phyloP scores from a whole-genome alignment of 2,113 vertebrate genomes.

The Nothobranchius kuhntae region DNA sequence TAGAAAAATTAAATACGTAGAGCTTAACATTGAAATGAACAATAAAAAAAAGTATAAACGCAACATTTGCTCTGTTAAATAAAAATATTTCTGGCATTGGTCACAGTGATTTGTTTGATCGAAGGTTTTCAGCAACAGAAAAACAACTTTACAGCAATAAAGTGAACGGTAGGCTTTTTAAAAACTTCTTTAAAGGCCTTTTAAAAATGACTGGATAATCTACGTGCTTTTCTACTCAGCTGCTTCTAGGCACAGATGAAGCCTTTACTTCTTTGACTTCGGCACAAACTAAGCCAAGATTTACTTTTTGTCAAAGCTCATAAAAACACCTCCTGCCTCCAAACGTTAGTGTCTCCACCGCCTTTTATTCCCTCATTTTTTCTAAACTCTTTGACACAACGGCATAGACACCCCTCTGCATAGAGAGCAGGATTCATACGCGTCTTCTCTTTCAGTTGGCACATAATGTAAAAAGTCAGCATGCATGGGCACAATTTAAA shows the following conservation, averaged over 20 bases:
- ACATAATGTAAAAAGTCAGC: slow-evolving; percentile 68
- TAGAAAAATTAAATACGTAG: slow-evolving; percentile 70
- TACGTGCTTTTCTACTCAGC: slow-evolving; percentile 40
- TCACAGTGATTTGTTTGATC: slow-evolving; percentile 82
- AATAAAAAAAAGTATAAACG: slow-evolving; percentile 68
- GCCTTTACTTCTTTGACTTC: slow-evolving; percentile 29
- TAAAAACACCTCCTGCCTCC: slow-evolving; percentile 47
- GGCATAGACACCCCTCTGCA: slow-evolving; percentile 64
- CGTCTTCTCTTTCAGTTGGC: slow-evolving; percentile 68
- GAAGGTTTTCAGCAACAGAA: slow-evolving; percentile 69
- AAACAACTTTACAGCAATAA: slow-evolving; percentile 57
- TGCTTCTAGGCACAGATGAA: slow-evolving; percentile 55
- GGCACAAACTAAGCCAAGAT: slow-evolving; percentile 25
- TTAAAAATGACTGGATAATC: slow-evolving; percentile 41
- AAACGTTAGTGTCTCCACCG: slow-evolving; percentile 25
- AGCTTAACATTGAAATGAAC: slow-evolving; percentile 59
- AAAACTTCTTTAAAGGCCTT: slow-evolving; percentile 48
- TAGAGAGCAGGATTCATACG: slow-evolving; percentile 66
- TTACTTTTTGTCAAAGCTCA: slow-evolving; percentile 38
- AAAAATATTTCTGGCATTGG: slow-evolving; percentile 71
- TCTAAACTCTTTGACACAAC: slow-evolving; percentile 43
- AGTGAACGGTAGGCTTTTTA: slow-evolving; percentile 52
- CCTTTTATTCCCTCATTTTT: slow-evolving; percentile 3
- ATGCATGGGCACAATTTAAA: slow-evolving; percentile 70
- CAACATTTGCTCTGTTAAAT: slow-evolving; percentile 58